These are phyloP conservation scores for Troides helena DNA, from an alignment of 2,888 invertebrate species.

Conservation along the genomic window DNA sequence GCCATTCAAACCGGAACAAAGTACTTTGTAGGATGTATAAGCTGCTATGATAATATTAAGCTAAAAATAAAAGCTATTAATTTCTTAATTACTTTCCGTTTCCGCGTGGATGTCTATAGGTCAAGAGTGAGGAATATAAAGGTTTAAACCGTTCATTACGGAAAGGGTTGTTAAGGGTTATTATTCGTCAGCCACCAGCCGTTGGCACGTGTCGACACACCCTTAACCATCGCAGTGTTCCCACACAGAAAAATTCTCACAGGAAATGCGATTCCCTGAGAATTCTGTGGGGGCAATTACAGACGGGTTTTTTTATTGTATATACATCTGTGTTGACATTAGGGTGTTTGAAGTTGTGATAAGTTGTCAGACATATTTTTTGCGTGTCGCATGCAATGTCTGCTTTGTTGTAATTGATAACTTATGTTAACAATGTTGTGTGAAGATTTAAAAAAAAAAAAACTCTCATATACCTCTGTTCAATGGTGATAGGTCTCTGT, in stretches of 20 bases:
- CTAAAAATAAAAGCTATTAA: too few species aligned
- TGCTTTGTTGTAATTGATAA: conserved; percentile 7
- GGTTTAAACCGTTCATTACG: conserved; percentile 12
- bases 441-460: not conserved
- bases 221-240: conserved; percentile 38
- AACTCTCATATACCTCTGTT: not conserved
- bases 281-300: conserved; percentile 27
- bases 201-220: conserved; percentile 37
- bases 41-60: too few species aligned
- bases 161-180: conserved; percentile 21
- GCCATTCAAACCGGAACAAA: too few species aligned
- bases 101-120: not conserved
- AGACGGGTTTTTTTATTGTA: not conserved
- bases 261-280: conserved; percentile 46
- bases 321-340: conserved; percentile 6
- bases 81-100: too few species aligned
- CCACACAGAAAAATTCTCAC: conserved; percentile 48
- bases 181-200: conserved; percentile 19
- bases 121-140: conserved; percentile 11
- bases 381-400: conserved; percentile 2
- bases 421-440: not conserved
- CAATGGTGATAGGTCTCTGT: too few species aligned
- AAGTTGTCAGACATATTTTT: conserved; percentile 12
- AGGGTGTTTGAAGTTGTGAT: conserved; percentile 8
- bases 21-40: too few species aligned